Evolutionary conservation across 2,797 vertebrate species (phyloP), one percentile per base, ranked within the genome.

Genomic region (Paratrypauchen microcephalus): DNA sequence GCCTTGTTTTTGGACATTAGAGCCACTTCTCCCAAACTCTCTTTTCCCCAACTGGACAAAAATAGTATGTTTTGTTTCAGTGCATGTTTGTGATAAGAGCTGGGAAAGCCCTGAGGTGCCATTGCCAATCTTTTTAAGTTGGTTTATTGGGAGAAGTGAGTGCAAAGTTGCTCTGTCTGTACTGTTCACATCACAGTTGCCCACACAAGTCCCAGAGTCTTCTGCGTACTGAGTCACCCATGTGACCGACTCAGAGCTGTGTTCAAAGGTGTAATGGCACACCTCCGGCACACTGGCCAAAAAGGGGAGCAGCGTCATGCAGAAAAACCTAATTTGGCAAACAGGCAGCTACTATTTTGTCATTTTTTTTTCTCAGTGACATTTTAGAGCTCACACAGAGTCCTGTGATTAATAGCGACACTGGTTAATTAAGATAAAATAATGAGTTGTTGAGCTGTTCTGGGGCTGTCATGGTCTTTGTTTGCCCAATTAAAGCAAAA

Each of bases 61-160:
- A 87, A 86, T 78, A 79, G 80, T 85, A 66, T 79, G 80, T 86
- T 88, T 89, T 86, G 80, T 89, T 87, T 88, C 55, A 71, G 81
- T 87, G 86, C 84, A 83, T 82, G 81, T 90, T 83, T 89, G 83
- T 82, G 88, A 88, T 91, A 87, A 87, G 84, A 86, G 83, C 73
- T 83, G 76, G 63, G 72, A 70, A 87, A 79, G 79, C 76, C 88
- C 69, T 65, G 52, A 83, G 87, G 84, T 83, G 79, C 76, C 87
- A 87, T 84, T 82, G 79, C 83, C 90, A 92, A 92, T 91, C 88
- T 84, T 90, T 85, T 92, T 86, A 91, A 85, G 83, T 83, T 80
- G 84, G 78, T 90, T 89, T 89, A 84, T 86, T 87, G 83, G 84
- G 81, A 86, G 77, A 71, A 87, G 80, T 72, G 50, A 87, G 83